Evolutionary conservation across 2,113 vertebrate species (phyloP), one percentile per base, ranked within the genome.

Genomic region (Hirundichthys speculiger): DNA sequence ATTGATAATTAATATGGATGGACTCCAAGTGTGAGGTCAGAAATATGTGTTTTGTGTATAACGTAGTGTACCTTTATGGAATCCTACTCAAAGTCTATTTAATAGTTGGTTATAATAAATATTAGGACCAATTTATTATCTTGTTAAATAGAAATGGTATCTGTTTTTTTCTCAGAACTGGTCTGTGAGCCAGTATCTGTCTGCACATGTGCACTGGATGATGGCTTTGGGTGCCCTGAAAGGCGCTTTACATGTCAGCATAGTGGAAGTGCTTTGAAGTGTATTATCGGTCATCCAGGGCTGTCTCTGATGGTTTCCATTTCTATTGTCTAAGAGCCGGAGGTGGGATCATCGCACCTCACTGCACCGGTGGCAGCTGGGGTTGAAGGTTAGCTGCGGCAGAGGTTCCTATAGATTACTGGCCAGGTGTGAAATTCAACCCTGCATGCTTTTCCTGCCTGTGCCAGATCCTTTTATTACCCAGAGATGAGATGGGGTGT

Each of bases 371-470:
- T 90, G 87, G 84, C 82, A 86, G 82, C 77, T 40, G 85, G 77
- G 89, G 89, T 90, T 88, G 88, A 90, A 89, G 88, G 86, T 88
- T 81, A 84, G 80, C 76, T 58, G 69, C 82, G 65, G 85, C 73
- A 70, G 65, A 83, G 77, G 86, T 80, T 72, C 76, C 80, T 89
- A 81, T 82, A 86, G 88, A 88, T 91, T 90, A 90, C 85, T 83
- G 77, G 75, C 85, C 82, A 90, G 89, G 89, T 90, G 89, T 91
- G 90, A 91, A 90, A 91, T 91, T 89, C 83, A 83, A 90, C 74
- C 83, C 83, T 73, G 83, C 71, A 42, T 81, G 83, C 80, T 79
- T 79, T 78, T 83, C 55, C 78, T 84, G 84, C 71, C 39, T 85
- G 75, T 75, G 80, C 69, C 82, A 84, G 73, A 83, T 80, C 79